Conservation (phyloP, 2,888 invertebrate genomes). For the Pyrochroa serraticornis region DNA sequence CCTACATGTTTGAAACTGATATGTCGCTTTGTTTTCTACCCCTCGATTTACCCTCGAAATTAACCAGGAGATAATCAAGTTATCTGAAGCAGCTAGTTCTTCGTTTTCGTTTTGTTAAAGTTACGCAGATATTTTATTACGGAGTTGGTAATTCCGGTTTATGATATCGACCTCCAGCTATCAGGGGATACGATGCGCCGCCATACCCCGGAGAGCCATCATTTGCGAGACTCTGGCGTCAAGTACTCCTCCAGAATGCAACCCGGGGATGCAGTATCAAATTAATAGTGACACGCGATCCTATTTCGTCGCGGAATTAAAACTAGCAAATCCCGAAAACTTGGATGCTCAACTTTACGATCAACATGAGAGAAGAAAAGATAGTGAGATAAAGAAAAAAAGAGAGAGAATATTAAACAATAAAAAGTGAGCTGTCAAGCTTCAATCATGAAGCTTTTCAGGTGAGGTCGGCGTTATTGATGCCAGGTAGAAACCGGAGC, state of each 20-base stretch:
- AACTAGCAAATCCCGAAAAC: neutral
- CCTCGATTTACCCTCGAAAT: neutral
- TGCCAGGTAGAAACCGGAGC: too few species aligned
- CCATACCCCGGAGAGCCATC: constrained; percentile 40
- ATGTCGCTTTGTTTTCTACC: constrained; percentile 2
- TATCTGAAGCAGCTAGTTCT: neutral
- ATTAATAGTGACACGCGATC: constrained; percentile 24
- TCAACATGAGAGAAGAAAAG: neutral
- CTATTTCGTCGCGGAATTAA: constrained; percentile 17
- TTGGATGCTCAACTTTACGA: neutral
- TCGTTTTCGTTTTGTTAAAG: constrained; percentile 28
- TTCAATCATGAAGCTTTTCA: too few species aligned
- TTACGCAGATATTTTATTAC: constrained; percentile 44
- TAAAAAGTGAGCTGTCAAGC: neutral
- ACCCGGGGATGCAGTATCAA: constrained; percentile 27
- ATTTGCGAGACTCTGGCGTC: constrained; percentile 41
- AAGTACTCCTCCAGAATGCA: constrained; percentile 33
- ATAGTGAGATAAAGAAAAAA: neutral
- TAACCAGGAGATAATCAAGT: neutral
- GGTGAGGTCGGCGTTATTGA: too few species aligned
- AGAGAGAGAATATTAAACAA: neutral
- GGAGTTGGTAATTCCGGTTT: constrained; percentile 44
- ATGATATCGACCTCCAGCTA: constrained; percentile 47
- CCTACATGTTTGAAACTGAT: too few species aligned
- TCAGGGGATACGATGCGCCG: constrained; percentile 36